Evolutionary conservation across 1,140 invertebrate species (phyloP).

Genomic region (Drosophila kanapiae): DNA sequence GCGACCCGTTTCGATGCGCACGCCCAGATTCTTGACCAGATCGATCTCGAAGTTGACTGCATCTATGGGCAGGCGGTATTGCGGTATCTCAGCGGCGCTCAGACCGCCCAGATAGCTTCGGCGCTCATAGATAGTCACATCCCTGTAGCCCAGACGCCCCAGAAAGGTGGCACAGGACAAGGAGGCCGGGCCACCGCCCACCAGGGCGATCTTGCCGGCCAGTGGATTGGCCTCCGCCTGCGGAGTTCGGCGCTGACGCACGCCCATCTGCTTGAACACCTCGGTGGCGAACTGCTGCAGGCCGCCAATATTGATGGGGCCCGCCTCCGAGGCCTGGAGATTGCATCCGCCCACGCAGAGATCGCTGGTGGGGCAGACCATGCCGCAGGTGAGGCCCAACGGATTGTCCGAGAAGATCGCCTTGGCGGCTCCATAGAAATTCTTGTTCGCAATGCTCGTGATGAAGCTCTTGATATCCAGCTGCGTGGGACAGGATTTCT

Average conservation of each 20-base stretch:
- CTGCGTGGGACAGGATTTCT: conserved; percentile 99
- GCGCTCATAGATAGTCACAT: conserved; percentile 97
- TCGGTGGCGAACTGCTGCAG: conserved; percentile 99
- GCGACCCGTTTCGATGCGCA: conserved; percentile 91
- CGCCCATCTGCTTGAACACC: conserved; percentile 96
- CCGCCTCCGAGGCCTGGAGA: conserved; percentile 97
- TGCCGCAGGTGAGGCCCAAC: conserved; percentile 97
- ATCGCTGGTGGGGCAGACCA: conserved; percentile 99
- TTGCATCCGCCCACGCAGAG: conserved; percentile 99
- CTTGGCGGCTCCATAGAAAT: conserved; percentile 99
- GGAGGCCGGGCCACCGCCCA: conserved; percentile 98
- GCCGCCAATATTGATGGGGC: conserved; percentile 99
- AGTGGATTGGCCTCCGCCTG: conserved; percentile 87
- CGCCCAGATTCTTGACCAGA: conserved; percentile 96
- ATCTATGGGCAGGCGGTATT: conserved; percentile 96
- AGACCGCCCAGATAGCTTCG: conserved; percentile 93
- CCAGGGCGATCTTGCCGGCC: conserved; percentile 92
- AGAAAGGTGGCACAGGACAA: conserved; percentile 98
- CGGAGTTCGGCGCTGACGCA: conserved; percentile 94
- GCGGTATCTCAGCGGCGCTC: conserved; percentile 98
- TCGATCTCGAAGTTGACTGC: conserved; percentile 98
- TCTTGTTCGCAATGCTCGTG: conserved; percentile 97
- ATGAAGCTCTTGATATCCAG: conserved; percentile 99
- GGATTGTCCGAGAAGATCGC: conserved; percentile 99
- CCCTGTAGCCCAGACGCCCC: conserved; percentile 95